These are phyloP conservation scores for Cactoblastis cactorum DNA, from an alignment of 2,888 invertebrate species.

Conservation along the genomic window DNA sequence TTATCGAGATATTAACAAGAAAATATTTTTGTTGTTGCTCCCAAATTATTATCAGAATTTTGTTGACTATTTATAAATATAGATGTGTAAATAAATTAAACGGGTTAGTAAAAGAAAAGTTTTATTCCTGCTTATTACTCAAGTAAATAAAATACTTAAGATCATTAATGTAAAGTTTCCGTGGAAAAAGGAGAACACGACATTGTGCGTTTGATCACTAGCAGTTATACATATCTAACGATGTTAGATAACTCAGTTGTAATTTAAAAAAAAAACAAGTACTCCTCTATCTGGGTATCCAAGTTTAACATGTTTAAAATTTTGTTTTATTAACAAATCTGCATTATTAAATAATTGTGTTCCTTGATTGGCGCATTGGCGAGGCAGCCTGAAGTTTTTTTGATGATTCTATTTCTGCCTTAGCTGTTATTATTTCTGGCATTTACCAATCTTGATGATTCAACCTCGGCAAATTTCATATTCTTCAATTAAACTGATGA, in stretches of 20 bases:
- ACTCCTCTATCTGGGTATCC: no score
- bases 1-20: no score
- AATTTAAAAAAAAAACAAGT: constrained; percentile 28
- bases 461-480: constrained; percentile 82
- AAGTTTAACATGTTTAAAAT: no score
- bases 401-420: constrained; percentile 81
- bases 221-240: constrained; percentile 90
- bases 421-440: constrained; percentile 83
- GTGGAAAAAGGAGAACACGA: constrained; percentile 92
- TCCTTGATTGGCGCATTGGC: no score
- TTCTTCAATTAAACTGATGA: no score
- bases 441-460: constrained; percentile 79
- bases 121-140: not conserved
- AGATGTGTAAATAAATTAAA: constrained; percentile 3
- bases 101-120: constrained; percentile 7
- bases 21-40: no score
- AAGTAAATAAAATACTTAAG: constrained; percentile 22
- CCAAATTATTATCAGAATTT: no score
- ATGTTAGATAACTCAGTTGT: constrained; percentile 89
- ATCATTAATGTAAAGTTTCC: constrained; percentile 76
- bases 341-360: constrained; percentile 80
- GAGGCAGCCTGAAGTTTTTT: constrained; percentile 81
- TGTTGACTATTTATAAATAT: constrained; percentile 42
- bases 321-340: not conserved
- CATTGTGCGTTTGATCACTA: constrained; percentile 93